A percentile compares a stretch with the other conserved stretches of the same genome.
phyloP scores from a whole-genome alignment of 2,888 invertebrate genomes.

The Saturnia japonica region DNA sequence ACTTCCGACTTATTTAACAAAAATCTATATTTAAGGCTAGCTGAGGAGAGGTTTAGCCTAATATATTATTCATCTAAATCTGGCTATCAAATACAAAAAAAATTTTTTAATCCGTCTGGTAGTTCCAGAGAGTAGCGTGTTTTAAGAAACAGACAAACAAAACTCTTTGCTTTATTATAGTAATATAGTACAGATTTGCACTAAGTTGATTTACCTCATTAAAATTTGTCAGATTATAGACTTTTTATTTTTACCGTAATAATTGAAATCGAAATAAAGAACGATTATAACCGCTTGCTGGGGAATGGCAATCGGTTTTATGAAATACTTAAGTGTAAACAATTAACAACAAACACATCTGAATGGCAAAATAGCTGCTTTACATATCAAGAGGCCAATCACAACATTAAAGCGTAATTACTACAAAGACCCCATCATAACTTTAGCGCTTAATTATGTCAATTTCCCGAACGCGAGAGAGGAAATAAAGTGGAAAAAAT shows the following conservation, averaged over 20 bases:
- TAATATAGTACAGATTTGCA: too few species aligned
- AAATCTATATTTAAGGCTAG: too few species aligned
- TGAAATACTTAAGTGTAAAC: slow-evolving; percentile 13
- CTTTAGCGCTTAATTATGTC: slow-evolving; percentile 47
- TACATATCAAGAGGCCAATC: slow-evolving; percentile 37
- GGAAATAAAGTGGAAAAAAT: slow-evolving; percentile 46
- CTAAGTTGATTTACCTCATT: not conserved
- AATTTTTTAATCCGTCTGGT: too few species aligned
- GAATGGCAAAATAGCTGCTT: slow-evolving; percentile 19
- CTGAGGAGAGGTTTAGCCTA: too few species aligned
- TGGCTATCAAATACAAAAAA: too few species aligned
- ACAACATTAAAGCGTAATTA: slow-evolving; percentile 45
- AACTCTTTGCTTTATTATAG: too few species aligned
- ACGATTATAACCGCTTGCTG: not conserved
- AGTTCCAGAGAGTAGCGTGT: too few species aligned
- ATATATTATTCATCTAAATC: too few species aligned
- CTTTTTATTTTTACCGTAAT: not conserved
- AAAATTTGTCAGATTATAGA: not conserved
- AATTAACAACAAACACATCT: slow-evolving; percentile 15
- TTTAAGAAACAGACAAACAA: too few species aligned
- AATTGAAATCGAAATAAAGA: not conserved
- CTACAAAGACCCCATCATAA: slow-evolving; percentile 45
- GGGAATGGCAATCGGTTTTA: slow-evolving; percentile 10
- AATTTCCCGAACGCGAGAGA: slow-evolving; percentile 35
- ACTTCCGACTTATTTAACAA: too few species aligned